Evolutionary conservation across 2,113 vertebrate genomes (phyloP), one percentile per base, ranked within the genome.

Genomic region (Nothocercus julius): DNA sequence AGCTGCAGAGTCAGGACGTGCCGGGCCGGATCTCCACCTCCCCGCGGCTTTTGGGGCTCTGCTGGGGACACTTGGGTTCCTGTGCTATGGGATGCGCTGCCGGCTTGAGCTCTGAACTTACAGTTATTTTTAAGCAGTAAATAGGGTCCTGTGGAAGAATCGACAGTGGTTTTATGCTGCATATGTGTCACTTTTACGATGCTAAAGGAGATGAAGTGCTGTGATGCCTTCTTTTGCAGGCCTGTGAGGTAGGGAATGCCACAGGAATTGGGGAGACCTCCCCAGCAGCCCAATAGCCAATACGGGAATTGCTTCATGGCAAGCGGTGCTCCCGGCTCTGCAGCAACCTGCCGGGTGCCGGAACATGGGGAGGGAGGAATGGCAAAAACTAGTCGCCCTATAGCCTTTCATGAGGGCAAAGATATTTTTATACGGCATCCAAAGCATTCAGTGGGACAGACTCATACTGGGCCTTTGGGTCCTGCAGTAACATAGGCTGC

Each of bases 11-110:
- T 38, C 83, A 38, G 68, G 83, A 93, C 91, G 89, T 94, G 74
- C 61, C 15, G 84, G 56, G 77, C 89, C 85, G 86, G 79, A 95
- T 95, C 96, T 94, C 91, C 84, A 92, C 86, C 86, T 93, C 92
- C 27, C 94, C 90, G 95, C 91, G 87, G 91, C 83, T 30, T 94
- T 94, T 92, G 90, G 7, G n/a, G 56, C 94, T 87, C 77, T 77
- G 72, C 4, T 75, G 86, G 72, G 75, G 79, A 90, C 76, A 81
- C 86, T 38, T 92, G 91, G 80, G 94, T 89, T 90, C 69, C 92
- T 79, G 74, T 34, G 38, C 42, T 53, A 68, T 64, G 81, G 67
- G 69, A 95, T 1, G 51, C 63, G 51, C 89, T 40, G 83, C 81
- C 90, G 86, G 82, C 92, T 91, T 90, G 82, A 93, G 77, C 80